Evolutionary conservation across 2,797 vertebrate species (phyloP).

Genomic region (Hyperoplus immaculatus): DNA sequence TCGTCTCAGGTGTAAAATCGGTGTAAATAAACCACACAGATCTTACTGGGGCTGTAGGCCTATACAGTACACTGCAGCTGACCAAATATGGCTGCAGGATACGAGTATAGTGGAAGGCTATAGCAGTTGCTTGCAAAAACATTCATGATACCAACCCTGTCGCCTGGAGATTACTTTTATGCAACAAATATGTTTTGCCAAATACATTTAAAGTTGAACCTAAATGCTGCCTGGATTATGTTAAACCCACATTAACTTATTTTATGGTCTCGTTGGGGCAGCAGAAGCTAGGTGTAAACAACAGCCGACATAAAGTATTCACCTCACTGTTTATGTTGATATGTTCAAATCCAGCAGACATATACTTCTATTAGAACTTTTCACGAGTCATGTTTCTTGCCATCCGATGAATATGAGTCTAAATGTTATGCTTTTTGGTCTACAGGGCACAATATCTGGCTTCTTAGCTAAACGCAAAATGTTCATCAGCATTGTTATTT

Average conservation of each 20-base stretch:
- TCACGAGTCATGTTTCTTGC: background rate
- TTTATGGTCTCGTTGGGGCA: background rate
- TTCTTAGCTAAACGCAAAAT: background rate
- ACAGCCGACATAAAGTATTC: background rate
- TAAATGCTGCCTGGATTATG: background rate
- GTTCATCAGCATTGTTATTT: background rate
- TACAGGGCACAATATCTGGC: background rate
- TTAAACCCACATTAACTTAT: background rate
- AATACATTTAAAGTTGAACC: background rate
- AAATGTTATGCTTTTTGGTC: background rate
- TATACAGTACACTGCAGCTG: background rate
- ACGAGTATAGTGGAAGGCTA: conserved; percentile 22
- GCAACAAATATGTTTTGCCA: background rate
- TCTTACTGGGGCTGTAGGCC: conserved; percentile 27
- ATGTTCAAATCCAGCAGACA: background rate
- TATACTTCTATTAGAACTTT: background rate
- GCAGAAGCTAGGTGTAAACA: background rate
- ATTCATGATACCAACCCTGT: background rate
- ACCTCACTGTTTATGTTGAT: background rate
- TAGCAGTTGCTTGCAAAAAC: conserved; percentile 11
- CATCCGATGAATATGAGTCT: background rate
- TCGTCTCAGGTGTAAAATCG: conserved; percentile 66
- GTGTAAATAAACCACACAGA: conserved; percentile 59
- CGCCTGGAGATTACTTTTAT: background rate
- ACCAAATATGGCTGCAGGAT: conserved; percentile 43